A percentile compares a stretch with the other conserved stretches of the same genome.
phyloP scores from a whole-genome alignment of 2,888 invertebrate genomes.

The Meiosimyza decipiens region DNA sequence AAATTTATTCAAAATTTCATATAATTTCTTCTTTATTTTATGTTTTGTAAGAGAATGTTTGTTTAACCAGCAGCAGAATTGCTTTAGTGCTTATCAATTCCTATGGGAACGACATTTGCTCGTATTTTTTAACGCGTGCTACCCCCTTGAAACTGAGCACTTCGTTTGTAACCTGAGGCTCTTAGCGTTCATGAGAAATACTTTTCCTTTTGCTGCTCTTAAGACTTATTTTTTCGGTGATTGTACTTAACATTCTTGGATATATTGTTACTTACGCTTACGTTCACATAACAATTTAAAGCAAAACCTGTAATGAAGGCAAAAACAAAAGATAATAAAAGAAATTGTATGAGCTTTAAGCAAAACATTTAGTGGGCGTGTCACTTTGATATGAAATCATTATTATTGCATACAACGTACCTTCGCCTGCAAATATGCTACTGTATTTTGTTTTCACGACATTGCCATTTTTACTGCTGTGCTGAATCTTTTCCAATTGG shows the following conservation, averaged over 20 bases:
- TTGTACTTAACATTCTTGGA: too few species aligned
- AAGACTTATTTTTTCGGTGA: background rate
- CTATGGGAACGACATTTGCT: background rate
- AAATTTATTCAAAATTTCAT: background rate
- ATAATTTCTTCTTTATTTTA: background rate
- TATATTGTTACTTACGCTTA: background rate
- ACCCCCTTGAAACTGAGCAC: too few species aligned
- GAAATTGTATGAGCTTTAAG: background rate
- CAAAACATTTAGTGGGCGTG: slow-evolving; percentile 10
- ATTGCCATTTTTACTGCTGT: background rate
- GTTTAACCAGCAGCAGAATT: background rate
- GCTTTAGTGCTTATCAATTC: background rate
- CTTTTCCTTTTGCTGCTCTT: background rate
- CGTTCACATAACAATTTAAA: background rate
- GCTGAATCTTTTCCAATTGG: background rate
- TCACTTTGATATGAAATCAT: background rate
- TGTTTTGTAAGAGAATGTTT: background rate
- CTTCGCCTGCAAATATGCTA: slow-evolving; percentile 1
- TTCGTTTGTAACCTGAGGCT: too few species aligned
- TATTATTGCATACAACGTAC: too few species aligned
- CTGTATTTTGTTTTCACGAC: background rate
- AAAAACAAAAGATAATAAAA: background rate
- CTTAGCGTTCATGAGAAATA: background rate
- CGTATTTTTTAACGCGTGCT: background rate
- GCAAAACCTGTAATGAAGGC: background rate